phyloP scores from a whole-genome alignment of 2,113 vertebrate genomes.

The Sapayoa aenigma region DNA sequence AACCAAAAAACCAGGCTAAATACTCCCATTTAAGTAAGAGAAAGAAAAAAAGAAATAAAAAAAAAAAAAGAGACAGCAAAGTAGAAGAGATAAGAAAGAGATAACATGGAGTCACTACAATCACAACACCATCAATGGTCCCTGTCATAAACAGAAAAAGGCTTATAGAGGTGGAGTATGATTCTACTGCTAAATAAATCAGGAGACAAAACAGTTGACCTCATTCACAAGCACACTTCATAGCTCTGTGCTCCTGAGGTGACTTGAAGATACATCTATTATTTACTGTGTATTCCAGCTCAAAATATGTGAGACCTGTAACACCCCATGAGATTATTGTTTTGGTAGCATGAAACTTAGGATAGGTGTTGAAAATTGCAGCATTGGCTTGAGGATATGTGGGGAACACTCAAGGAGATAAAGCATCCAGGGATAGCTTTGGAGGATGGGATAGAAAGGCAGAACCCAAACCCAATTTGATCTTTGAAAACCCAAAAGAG shows the following conservation, averaged over 20 bases:
- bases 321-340: background rate
- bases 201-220: background rate
- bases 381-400: background rate
- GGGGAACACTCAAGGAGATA: background rate
- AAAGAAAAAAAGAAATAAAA: background rate
- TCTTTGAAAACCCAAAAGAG: fast-evolving
- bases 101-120: fast-evolving
- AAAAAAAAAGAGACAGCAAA: background rate
- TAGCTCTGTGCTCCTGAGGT: background rate
- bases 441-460: background rate
- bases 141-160: background rate
- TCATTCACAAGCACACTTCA: background rate
- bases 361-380: background rate
- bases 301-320: fast-evolving
- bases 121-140: background rate
- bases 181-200: background rate
- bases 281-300: background rate
- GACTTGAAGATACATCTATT: background rate
- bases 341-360: background rate
- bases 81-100: background rate
- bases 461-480: background rate
- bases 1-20: background rate
- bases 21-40: background rate
- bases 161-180: fast-evolving
- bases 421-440: background rate